phyloP scores from a whole-genome alignment of 2,797 vertebrate genomes.

The Salmo trutta region DNA sequence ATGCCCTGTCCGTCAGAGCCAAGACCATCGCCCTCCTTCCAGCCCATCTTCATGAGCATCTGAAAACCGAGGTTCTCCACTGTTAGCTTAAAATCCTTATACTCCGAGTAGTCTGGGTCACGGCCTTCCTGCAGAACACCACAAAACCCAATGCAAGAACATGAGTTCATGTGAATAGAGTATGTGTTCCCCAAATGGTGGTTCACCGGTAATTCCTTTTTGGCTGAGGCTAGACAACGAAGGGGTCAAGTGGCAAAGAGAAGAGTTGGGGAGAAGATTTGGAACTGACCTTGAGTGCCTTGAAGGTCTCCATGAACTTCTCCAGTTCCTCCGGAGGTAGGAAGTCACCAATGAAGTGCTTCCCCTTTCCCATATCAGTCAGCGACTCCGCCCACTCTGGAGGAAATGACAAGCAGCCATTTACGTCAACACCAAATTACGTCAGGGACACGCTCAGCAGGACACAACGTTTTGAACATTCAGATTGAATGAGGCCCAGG shows the following conservation, averaged over 20 bases:
- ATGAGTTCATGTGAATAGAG: neutral
- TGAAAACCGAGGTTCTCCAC: slow-evolving; percentile 98
- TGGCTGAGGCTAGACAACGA: neutral
- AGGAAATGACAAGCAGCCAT: neutral
- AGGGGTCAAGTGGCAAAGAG: neutral
- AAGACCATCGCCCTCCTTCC: slow-evolving; percentile 96
- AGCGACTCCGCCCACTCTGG: slow-evolving; percentile 98
- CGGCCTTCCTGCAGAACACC: slow-evolving; percentile 85
- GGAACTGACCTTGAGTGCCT: slow-evolving; percentile 88
- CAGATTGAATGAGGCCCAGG: neutral
- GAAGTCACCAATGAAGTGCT: slow-evolving; percentile 98
- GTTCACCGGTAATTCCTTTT: neutral
- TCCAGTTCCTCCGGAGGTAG: slow-evolving; percentile 96
- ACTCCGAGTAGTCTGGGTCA: slow-evolving; percentile 96
- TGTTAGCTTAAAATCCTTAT: slow-evolving; percentile 98
- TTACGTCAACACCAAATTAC: neutral
- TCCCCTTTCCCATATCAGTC: slow-evolving; percentile 97
- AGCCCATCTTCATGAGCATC: slow-evolving; percentile 99
- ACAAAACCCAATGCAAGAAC: neutral
- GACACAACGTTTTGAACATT: neutral
- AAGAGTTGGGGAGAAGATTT: neutral
- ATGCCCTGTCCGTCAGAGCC: slow-evolving; percentile 93
- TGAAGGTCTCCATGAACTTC: slow-evolving; percentile 99
- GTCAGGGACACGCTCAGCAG: neutral
- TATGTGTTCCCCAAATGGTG: neutral